Evolutionary conservation across 2,113 vertebrate species (phyloP), one percentile per base, ranked within the genome.

Genomic region (Aplodontia rufa): DNA sequence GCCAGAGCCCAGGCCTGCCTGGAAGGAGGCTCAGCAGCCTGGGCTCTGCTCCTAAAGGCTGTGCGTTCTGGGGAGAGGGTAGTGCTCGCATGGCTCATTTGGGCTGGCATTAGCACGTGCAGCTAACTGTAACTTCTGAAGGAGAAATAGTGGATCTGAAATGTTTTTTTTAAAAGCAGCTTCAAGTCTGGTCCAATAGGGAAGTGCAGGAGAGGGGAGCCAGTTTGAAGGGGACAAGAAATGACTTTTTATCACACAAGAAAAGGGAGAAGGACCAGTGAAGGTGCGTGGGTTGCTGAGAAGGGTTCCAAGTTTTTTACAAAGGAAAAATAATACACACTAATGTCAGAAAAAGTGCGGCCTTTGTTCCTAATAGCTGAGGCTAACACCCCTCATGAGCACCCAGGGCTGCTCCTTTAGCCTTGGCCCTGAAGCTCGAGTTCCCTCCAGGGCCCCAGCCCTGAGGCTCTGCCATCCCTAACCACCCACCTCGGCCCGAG

Each of bases 171-270:
- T 40, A 32, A 72, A 85, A 92, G 37, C 20, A 81, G n/a, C 47
- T 97, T 83, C 79, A 95, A 91, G 60, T 26, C 74, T 81, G 91
- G 42, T 60, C 82, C 37, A 69, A 12, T 55, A 11, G n/a, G 13
- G 11, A 32, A 55, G 35, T 37, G 1, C n/a, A n/a, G n/a, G 60
- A 53, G 16, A 93, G 26, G 22, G 9, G 55, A 74, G 24, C 58
- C 95, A 90, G 93, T 92, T 60, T 92, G 76, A 37, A 93, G 91
- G 79, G 76, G 68, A 75, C 89, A 95, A 94, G 22, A 93, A 95
- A 87, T n/a, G 79, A 24, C 37, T 91, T 83, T 74, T 47, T 90
- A 68, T 55, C 82, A 58, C 20, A 55, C 37, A 64, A 88, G 37
- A 81, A 51, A 17, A 74, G 47, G 19, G 10, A 69, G 22, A 37